A percentile compares a stretch with the other conserved stretches of the same genome.
Evolutionary conservation across 2,888 invertebrate genomes (phyloP).

Genomic region (Unio delphinus): DNA sequence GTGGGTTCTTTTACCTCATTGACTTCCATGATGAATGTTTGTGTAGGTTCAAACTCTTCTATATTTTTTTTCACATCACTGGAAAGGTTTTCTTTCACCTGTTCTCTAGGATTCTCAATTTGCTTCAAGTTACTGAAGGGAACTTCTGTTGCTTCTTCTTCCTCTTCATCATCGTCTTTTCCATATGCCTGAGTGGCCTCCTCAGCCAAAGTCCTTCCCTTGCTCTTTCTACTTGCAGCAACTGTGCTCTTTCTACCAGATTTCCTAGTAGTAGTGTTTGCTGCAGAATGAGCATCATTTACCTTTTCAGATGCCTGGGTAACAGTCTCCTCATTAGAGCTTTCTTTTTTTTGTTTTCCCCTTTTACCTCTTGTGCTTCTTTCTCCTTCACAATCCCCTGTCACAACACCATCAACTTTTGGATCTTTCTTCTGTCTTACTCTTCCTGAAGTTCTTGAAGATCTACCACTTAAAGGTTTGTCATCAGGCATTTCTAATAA

Average conservation of each 20-base stretch:
- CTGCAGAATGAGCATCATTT: slow-evolving; percentile 1
- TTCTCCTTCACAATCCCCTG: slow-evolving; percentile 1
- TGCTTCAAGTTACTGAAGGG: background rate
- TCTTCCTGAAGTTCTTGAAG: background rate
- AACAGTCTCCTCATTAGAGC: background rate
- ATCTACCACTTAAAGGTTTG: too few species aligned
- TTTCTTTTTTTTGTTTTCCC: slow-evolving; percentile 1
- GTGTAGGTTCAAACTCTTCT: too few species aligned
- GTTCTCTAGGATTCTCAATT: background rate
- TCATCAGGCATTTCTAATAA: too few species aligned
- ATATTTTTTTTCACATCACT: too few species aligned
- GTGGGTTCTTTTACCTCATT: background rate
- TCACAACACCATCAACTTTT: slow-evolving; percentile 3
- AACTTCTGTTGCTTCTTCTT: background rate
- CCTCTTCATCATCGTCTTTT: slow-evolving; percentile 10
- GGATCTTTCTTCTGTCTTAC: slow-evolving; percentile 1
- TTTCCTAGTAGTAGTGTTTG: slow-evolving; percentile 2
- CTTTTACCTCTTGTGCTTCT: background rate
- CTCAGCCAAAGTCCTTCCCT: slow-evolving; percentile 1
- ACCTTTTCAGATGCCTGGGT: slow-evolving; percentile 6
- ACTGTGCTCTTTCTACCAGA: slow-evolving; percentile 4
- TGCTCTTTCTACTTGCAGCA: background rate
- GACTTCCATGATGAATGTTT: too few species aligned
- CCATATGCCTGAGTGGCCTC: slow-evolving; percentile 26
- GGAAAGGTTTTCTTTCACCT: too few species aligned